These are phyloP conservation scores for Thalassaphorura encarpata DNA, from an alignment of 1,140 invertebrate species.

Conservation along the genomic window DNA sequence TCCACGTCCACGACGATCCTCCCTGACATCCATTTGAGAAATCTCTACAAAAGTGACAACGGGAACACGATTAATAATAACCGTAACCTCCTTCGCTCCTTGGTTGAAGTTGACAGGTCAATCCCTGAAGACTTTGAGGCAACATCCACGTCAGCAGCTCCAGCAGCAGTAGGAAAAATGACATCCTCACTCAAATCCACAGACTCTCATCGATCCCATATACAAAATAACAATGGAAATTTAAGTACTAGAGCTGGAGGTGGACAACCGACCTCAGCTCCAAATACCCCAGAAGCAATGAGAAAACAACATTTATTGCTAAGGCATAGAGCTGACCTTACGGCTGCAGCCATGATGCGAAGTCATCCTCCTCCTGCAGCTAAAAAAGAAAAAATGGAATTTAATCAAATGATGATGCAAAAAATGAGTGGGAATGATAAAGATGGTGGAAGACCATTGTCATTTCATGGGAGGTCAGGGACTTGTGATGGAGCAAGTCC, in stretches of 20 bases:
- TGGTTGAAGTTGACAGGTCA: too few relatives aligned
- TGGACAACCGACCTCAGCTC: constrained; percentile 28
- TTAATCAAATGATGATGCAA: constrained; percentile 32
- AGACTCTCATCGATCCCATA: constrained; percentile 1
- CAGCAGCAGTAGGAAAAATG: too few relatives aligned
- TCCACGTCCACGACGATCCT: too few relatives aligned
- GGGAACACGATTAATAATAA: too few relatives aligned
- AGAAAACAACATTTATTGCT: constrained; percentile 23
- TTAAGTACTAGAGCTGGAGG: too few relatives aligned
- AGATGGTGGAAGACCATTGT: constrained; percentile 17
- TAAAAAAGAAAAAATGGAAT: constrained; percentile 32
- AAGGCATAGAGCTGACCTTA: constrained; percentile 5
- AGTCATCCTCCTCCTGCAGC: constrained; percentile 10
- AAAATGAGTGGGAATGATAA: constrained; percentile 12
- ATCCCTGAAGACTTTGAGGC: background rate
- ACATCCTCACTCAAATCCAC: too few relatives aligned
- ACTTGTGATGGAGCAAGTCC: constrained; percentile 16
- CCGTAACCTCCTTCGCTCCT: too few relatives aligned
- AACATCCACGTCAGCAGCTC: background rate
- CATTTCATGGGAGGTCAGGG: constrained; percentile 26
- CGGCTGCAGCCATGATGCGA: background rate
- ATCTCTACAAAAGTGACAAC: too few relatives aligned
- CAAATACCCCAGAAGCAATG: constrained; percentile 31
- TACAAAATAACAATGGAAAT: constrained; percentile 24
- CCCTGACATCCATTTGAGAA: too few relatives aligned